phyloP scores from a whole-genome alignment of 2,888 invertebrate species.

The Rhagophthalmus giganteus region DNA sequence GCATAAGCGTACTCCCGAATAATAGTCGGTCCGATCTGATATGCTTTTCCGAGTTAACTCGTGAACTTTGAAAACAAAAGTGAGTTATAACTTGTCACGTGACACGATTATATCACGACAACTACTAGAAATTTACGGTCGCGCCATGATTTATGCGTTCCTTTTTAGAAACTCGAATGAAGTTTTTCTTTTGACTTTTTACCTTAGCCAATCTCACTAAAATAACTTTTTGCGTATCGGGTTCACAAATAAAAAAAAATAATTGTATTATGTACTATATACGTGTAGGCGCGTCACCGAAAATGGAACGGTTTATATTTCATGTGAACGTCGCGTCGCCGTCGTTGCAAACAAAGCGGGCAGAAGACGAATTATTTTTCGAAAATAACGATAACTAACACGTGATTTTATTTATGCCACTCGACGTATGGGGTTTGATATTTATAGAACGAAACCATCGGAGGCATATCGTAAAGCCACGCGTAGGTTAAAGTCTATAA shows the following conservation, averaged over 20 bases:
- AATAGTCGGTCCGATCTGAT: slow-evolving; percentile 24
- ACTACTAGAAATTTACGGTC: slow-evolving; percentile 20
- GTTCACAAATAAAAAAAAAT: background rate
- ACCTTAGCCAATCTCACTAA: background rate
- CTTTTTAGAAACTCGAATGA: slow-evolving; percentile 11
- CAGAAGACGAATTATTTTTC: no score
- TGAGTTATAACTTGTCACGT: slow-evolving; percentile 34
- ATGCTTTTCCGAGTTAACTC: slow-evolving; percentile 13
- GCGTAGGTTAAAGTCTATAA: no score
- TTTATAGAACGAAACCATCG: no score
- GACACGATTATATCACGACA: slow-evolving; percentile 27
- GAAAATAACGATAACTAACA: no score
- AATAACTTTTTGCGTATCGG: no score
- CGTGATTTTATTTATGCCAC: no score
- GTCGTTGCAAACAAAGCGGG: no score
- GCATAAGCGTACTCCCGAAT: slow-evolving; percentile 24
- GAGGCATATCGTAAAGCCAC: no score
- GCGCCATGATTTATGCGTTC: slow-evolving; percentile 10
- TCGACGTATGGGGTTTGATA: no score
- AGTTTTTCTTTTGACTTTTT: slow-evolving; percentile 4
- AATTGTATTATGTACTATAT: background rate
- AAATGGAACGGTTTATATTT: no score
- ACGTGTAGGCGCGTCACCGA: no score
- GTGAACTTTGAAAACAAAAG: slow-evolving; percentile 34
- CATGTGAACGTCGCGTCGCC: no score